Conservation (phyloP, 2,797 vertebrate species). For the Rhyacichthys aspro region DNA sequence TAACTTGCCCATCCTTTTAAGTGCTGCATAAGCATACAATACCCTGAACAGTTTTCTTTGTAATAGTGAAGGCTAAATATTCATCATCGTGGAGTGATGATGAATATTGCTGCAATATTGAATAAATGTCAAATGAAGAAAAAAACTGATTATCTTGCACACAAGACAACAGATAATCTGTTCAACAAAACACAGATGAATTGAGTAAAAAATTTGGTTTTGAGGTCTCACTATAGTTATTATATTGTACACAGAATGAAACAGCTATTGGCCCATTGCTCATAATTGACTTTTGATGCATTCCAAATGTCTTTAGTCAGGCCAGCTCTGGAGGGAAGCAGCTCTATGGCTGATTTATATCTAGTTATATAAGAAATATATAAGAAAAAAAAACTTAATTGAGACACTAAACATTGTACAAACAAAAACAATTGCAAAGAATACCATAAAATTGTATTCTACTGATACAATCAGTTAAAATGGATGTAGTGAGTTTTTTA, state of each 20-base stretch:
- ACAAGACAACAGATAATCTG: too few relatives aligned
- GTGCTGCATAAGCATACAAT: background rate
- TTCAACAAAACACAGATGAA: conserved; percentile 36
- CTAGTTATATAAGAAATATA: background rate
- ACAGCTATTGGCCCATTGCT: conserved; percentile 49
- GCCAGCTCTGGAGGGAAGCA: background rate
- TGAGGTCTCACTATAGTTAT: conserved; percentile 34
- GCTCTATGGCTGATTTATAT: background rate
- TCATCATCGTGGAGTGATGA: too few relatives aligned
- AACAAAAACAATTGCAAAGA: too few relatives aligned
- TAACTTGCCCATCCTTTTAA: conserved; percentile 8
- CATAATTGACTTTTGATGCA: conserved; percentile 55
- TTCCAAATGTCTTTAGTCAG: conserved; percentile 36
- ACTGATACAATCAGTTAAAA: too few relatives aligned
- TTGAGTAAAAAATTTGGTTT: conserved; percentile 48
- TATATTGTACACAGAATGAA: conserved; percentile 32
- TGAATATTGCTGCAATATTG: conserved; percentile 30
- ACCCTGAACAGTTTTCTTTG: conserved; percentile 14
- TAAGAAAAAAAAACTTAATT: too few relatives aligned
- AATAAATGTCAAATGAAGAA: conserved; percentile 43
- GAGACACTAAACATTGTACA: too few relatives aligned
- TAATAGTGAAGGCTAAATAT: conserved; percentile 23
- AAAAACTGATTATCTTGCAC: too few relatives aligned
- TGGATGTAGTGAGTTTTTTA: too few relatives aligned
- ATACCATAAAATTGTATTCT: too few relatives aligned